Evolutionary conservation across 2,888 invertebrate genomes (phyloP), one percentile per base, ranked within the genome.

Genomic region (Theodoxus fluviatilis): DNA sequence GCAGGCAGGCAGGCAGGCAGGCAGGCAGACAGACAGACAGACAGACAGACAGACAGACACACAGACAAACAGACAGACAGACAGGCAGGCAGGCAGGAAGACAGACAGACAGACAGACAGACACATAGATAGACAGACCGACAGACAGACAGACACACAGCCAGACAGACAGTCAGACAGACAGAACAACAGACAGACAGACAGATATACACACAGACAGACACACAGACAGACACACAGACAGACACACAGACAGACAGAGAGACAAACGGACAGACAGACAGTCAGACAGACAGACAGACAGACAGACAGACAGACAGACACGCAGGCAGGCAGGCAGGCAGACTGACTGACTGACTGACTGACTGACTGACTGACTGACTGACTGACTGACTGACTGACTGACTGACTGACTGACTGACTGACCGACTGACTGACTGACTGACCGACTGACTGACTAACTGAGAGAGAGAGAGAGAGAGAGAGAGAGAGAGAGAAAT

Each of bases 391-490:
- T 22, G n/a, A 9, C 52, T 6, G 3, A 52, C 9, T 22, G n/a
- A 18, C 52, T 22, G n/a, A 33, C 59, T 35, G 35, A 33, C 33
- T 35, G 35, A 33, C 59, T 35, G 35, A 35, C 33, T 35, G 35
- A 59, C 59, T 35, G 35, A 59, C 35, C 33, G 35, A 59, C 59
- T 35, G n/a, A 33, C 35, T n/a, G 15, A 0, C 59, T 1, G 35
- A 33, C 59, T n/a, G 35, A 33, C 35, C 7, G n/a, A 59, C 33
- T 35, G 35, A 59, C 22, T 35, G 35, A 59, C 59, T 35, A 33
- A 52, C 52, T 22, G n/a, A 52, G n/a, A 52, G n/a, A 52, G n/a
- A 52, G n/a, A 52, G n/a, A 52, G n/a, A 52, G n/a, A 52, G n/a
- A 52, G n/a, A 52, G 22, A 52, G 22, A 52, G 22, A 52, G 22